Evolutionary conservation across 1,140 invertebrate genomes (phyloP).

Genomic region (Drosophila malerkotliana): DNA sequence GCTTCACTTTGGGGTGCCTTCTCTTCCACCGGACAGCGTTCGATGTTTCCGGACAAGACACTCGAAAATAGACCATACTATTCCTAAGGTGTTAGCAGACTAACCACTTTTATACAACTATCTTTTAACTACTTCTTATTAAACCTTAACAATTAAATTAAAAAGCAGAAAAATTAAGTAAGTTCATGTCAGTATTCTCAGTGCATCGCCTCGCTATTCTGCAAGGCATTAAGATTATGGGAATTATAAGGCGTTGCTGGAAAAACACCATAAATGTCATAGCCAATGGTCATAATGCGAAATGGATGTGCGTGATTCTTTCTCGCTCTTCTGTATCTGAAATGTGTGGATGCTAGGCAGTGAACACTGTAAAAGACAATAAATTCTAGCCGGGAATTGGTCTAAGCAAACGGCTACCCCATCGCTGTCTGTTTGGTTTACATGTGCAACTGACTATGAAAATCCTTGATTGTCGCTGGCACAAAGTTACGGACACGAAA

Average conservation of each 20-base stretch:
- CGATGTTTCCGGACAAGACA: constrained; percentile 14
- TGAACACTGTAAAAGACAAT: constrained; percentile 19
- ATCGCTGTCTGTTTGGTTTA: constrained; percentile 60
- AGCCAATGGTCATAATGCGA: constrained; percentile 65
- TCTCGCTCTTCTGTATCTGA: background rate
- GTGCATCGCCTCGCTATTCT: constrained; percentile 34
- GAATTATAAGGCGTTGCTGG: constrained; percentile 64
- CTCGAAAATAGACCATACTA: constrained; percentile 4
- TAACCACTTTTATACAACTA: too few species aligned
- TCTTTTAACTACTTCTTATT: too few species aligned
- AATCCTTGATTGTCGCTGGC: constrained; percentile 78
- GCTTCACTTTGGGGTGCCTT: constrained; percentile 44
- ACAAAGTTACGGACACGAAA: constrained; percentile 51
- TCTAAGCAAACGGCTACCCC: constrained; percentile 57
- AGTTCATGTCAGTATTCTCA: background rate
- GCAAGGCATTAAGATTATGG: constrained; percentile 64
- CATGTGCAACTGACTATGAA: constrained; percentile 80
- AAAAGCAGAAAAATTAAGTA: background rate
- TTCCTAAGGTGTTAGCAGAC: background rate
- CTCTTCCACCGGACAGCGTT: constrained; percentile 18
- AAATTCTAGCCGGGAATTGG: constrained; percentile 53
- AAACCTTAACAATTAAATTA: too few species aligned
- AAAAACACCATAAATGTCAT: constrained; percentile 72
- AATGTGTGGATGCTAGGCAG: background rate
- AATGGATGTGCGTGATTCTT: constrained; percentile 40